Evolutionary conservation across 2,797 vertebrate species (phyloP), one percentile per base, ranked within the genome.

Genomic region (Epinephelus malabaricus): DNA sequence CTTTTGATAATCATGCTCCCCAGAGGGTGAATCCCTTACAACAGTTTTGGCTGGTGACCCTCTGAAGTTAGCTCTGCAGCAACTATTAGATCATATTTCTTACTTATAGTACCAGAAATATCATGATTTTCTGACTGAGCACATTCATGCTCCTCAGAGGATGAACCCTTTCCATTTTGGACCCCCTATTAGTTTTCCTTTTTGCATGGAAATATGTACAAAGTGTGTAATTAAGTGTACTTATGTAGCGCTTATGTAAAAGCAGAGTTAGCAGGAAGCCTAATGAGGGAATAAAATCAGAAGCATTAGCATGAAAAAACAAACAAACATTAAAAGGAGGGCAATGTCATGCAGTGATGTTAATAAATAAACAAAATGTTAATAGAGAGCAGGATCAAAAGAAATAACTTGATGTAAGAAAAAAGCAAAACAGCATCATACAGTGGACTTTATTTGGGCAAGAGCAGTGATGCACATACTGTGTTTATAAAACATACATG

Each of bases 371-470:
- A 50, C 10, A 61, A 55, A 1, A 27, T 69, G 54, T 51, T n/a
- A 11, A 49, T 65, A 53, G 4, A 54, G 13, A 27, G 46, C 38
- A 55, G 19, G 10, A 38, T 54, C 15, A 53, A 25, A 0, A 43
- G n/a, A 4, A 11, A 19, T 14, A 40, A 62, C 25, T 38, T 11
- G 2, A 21, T 13, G 9, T 53, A 6, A 12, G 8, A 21, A 10
- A 40, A 55, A 56, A 21, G 46, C 46, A 40, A 60, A 71, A 40
- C 30, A 19, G n/a, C 27, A 50, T 60, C 38, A n/a, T 72, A 5
- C 10, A 21, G 14, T 14, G 8, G 0, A 9, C 58, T 19, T 25
- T 13, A 53, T 45, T 25, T 43, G 11, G 11, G 18, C 45, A 2
- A 46, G 49, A 40, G 12, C 19, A 3, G 60, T 0, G 13, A 23